A percentile compares a stretch with the other conserved stretches of the same genome.
These are phyloP conservation scores for Trichomycterus rosablanca DNA, from an alignment of 2,113 vertebrate species.

Conservation along the genomic window DNA sequence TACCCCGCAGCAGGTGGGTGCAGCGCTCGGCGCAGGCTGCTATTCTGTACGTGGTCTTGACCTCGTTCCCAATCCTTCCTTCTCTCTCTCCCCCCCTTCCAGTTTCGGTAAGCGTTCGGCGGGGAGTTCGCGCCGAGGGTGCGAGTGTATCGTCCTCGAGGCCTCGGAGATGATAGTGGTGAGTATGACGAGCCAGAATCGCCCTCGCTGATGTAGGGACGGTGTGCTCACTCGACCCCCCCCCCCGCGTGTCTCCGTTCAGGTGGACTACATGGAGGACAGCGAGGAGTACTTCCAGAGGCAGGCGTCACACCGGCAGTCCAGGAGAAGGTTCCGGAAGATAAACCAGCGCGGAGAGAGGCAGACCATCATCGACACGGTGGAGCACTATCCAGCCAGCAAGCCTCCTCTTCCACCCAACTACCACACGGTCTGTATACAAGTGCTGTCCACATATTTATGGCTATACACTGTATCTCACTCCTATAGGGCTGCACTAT, in stretches of 20 bases:
- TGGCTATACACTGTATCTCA: no score
- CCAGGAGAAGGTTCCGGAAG: slow-evolving; percentile 81
- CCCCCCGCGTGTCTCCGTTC: background rate
- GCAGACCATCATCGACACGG: slow-evolving; percentile 85
- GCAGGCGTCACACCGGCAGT: slow-evolving; percentile 86
- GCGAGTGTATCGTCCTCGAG: slow-evolving; percentile 46
- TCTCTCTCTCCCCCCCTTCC: no score
- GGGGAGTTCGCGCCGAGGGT: slow-evolving; percentile 41
- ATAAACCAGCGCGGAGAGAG: slow-evolving; percentile 86
- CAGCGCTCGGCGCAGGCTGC: slow-evolving; percentile 45
- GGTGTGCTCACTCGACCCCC: background rate
- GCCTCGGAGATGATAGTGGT: slow-evolving; percentile 49
- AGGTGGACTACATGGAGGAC: slow-evolving; percentile 87
- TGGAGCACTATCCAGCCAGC: slow-evolving; percentile 69
- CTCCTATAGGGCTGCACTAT: no score
- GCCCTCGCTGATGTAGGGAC: no score
- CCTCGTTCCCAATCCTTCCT: no score
- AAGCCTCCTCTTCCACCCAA: slow-evolving; percentile 80
- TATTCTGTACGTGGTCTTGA: no score
- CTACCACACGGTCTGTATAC: slow-evolving; percentile 71
- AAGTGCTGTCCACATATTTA: no score
- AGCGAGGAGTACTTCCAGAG: slow-evolving; percentile 87
- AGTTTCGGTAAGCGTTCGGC: slow-evolving; percentile 58
- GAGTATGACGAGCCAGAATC: slow-evolving; percentile 6
- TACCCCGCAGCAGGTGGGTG: slow-evolving; percentile 77